phyloP scores from a whole-genome alignment of 2,797 vertebrate species.

The Phoeniculus purpureus region DNA sequence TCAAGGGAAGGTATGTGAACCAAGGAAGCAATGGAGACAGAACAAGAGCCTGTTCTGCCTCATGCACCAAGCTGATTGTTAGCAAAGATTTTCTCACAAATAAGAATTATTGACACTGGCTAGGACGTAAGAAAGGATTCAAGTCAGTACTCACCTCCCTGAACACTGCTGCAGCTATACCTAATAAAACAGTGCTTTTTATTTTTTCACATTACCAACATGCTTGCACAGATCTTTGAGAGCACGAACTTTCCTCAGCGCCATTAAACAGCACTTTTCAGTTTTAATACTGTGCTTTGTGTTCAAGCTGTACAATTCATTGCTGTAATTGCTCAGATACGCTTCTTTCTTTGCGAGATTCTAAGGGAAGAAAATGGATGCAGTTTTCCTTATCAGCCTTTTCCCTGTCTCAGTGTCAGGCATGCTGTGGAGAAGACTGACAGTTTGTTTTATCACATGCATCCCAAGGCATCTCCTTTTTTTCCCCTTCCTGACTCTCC shows the following conservation, averaged over 20 bases:
- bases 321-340: neutral
- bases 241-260: neutral
- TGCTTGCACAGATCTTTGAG: neutral
- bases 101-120: neutral
- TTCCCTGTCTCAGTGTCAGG: neutral
- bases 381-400: slow-evolving; percentile 6
- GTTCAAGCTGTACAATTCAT: neutral
- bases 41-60: neutral
- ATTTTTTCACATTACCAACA: neutral
- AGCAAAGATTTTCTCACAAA: neutral
- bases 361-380: neutral
- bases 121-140: neutral
- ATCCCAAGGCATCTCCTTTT: neutral
- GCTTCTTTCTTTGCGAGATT: neutral
- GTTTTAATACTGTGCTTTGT: neutral
- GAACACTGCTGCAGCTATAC: neutral
- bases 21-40: neutral
- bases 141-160: neutral
- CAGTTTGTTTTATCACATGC: slow-evolving; percentile 14
- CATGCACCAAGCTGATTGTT: accelerated
- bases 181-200: neutral
- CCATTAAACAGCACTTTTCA: neutral
- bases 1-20: neutral
- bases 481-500: neutral
- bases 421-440: slow-evolving; percentile 15